Evolutionary conservation across 1,140 invertebrate species (phyloP).

Genomic region (Eupeodes corollae): DNA sequence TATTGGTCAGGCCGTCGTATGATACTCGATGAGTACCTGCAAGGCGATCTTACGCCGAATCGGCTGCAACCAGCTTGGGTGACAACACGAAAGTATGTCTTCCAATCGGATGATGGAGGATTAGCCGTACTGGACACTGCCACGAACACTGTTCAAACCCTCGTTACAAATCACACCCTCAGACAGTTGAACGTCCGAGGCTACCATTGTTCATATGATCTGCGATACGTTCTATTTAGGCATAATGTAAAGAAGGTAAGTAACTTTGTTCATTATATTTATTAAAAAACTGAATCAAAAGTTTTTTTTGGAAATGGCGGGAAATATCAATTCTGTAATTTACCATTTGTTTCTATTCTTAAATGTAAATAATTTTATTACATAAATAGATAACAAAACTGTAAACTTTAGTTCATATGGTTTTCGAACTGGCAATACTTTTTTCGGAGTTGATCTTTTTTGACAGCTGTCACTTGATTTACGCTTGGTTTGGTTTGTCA

Average conservation of each 20-base stretch:
- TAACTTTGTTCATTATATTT: conserved; percentile 9
- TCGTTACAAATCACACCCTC: conserved; percentile 75
- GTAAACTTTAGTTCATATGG: too few species aligned
- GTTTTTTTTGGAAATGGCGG: too few species aligned
- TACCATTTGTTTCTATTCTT: too few species aligned
- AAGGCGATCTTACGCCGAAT: conserved; percentile 60
- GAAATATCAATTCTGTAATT: too few species aligned
- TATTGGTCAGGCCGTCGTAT: conserved; percentile 74
- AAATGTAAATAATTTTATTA: too few species aligned
- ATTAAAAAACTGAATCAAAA: too few species aligned
- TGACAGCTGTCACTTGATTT: too few species aligned
- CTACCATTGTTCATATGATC: conserved; percentile 67
- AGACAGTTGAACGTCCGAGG: conserved; percentile 72
- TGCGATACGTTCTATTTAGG: conserved; percentile 70
- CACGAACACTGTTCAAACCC: conserved; percentile 58
- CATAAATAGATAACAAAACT: too few species aligned
- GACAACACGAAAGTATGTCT: conserved; percentile 64
- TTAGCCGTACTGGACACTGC: conserved; percentile 61
- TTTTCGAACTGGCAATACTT: too few species aligned
- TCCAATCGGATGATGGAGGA: conserved; percentile 71
- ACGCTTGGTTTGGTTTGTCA: too few species aligned
- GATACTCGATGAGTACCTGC: conserved; percentile 67
- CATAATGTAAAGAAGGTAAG: conserved; percentile 76
- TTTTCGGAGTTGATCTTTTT: too few species aligned
- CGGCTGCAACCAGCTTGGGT: conserved; percentile 67